phyloP scores from a whole-genome alignment of 2,888 invertebrate genomes.

The Cephus nigrinus region DNA sequence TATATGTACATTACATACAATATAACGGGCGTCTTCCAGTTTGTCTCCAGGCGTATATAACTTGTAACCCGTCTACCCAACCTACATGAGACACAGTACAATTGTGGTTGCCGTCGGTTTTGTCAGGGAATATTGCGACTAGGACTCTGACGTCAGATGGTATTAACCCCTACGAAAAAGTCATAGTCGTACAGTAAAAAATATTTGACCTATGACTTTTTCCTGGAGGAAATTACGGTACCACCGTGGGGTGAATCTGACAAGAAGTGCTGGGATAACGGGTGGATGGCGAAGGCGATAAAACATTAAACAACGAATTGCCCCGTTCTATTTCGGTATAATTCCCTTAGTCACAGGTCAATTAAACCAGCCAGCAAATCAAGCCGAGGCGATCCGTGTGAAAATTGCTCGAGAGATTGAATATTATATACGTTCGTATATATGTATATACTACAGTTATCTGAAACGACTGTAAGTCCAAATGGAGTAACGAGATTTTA shows the following conservation, averaged over 20 bases:
- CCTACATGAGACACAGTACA: background rate
- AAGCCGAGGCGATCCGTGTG: background rate
- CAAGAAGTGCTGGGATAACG: background rate
- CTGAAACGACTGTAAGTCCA: background rate
- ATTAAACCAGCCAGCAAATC: slow-evolving; percentile 21
- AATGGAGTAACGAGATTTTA: background rate
- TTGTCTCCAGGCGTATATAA: slow-evolving; percentile 2
- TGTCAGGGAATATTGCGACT: background rate
- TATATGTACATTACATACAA: background rate
- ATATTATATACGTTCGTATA: background rate
- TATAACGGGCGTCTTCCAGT: background rate
- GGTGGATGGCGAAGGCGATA: background rate
- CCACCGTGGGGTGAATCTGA: background rate
- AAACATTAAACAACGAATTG: background rate
- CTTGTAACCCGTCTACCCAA: background rate
- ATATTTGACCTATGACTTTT: no score
- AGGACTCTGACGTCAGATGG: background rate
- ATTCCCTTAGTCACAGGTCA: slow-evolving; percentile 12
- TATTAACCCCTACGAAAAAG: background rate
- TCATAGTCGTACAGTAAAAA: no score
- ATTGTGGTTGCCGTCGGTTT: background rate
- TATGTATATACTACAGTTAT: background rate
- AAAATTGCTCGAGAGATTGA: background rate
- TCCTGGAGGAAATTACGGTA: background rate
- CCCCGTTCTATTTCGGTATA: background rate